Percentiles rank a stretch among this genome's conserved stretches.
phyloP scores from a whole-genome alignment of 2,113 vertebrate species.

The Python bivittatus region DNA sequence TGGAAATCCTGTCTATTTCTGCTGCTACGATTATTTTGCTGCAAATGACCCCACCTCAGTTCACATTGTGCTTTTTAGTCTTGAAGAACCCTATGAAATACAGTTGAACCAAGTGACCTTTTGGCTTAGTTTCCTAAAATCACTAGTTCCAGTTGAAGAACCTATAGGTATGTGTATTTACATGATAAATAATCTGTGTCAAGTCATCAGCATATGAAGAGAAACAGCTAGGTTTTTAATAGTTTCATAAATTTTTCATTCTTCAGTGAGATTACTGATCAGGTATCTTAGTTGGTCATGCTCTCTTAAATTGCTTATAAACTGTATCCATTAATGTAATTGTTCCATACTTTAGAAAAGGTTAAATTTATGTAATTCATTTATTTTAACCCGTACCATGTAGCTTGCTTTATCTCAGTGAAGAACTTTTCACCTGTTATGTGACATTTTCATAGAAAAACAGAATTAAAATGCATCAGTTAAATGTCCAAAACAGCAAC shows the following conservation, averaged over 20 bases:
- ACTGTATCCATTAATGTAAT: not conserved
- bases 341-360: not conserved
- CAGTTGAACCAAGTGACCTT: constrained; percentile 95
- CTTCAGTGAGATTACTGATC: not conserved
- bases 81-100: constrained; percentile 95
- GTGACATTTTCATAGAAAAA: not conserved
- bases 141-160: constrained; percentile 86
- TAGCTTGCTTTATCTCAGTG: not conserved
- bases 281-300: not conserved
- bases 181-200: not conserved
- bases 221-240: constrained; percentile 1
- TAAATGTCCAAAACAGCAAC: not conserved
- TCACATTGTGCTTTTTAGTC: constrained; percentile 91
- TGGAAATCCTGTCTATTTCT: constrained; percentile 94
- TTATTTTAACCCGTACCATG: not conserved
- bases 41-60: constrained; percentile 89
- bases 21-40: constrained; percentile 95
- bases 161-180: constrained; percentile 79
- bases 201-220: not conserved
- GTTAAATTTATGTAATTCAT: not conserved
- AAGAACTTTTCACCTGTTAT: not conserved
- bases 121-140: constrained; percentile 96
- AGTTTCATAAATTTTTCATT: not conserved
- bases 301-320: not conserved
- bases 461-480: not conserved